Evolutionary conservation across 2,113 vertebrate genomes (phyloP).

Genomic region (Gymnogyps californianus): DNA sequence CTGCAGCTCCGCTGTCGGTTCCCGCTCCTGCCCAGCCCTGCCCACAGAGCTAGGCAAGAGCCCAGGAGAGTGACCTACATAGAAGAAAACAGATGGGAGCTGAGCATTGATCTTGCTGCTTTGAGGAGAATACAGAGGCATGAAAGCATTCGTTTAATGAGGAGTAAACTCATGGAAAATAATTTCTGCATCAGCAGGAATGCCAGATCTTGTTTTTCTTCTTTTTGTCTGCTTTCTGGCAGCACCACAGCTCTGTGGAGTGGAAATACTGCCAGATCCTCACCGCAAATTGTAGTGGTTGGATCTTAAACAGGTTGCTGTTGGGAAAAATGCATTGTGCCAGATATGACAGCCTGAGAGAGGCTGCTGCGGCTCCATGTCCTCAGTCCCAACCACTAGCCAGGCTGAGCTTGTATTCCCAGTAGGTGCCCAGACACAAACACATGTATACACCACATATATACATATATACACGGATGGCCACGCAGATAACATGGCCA

Average conservation of each 20-base stretch:
- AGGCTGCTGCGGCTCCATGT: background rate
- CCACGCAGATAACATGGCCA: too few species aligned
- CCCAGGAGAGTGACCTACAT: conserved; percentile 15
- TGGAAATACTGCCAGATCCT: background rate
- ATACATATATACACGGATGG: rapidly evolving
- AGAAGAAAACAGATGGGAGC: background rate
- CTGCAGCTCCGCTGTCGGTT: background rate
- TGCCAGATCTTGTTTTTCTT: background rate
- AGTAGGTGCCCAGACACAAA: background rate
- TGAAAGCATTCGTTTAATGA: background rate
- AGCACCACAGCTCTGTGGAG: background rate
- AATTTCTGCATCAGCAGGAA: background rate
- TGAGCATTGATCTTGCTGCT: background rate
- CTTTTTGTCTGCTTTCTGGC: background rate
- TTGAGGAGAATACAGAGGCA: background rate
- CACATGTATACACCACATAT: too few species aligned
- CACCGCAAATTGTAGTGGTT: background rate
- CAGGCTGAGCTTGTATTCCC: background rate
- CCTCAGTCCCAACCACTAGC: background rate
- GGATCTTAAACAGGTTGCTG: background rate
- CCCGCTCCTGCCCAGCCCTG: background rate
- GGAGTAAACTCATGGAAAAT: background rate
- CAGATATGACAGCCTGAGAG: background rate
- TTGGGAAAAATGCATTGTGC: background rate
- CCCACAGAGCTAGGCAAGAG: background rate